Evolutionary conservation across 2,113 vertebrate genomes (phyloP).

Genomic region (Tinamus guttatus): DNA sequence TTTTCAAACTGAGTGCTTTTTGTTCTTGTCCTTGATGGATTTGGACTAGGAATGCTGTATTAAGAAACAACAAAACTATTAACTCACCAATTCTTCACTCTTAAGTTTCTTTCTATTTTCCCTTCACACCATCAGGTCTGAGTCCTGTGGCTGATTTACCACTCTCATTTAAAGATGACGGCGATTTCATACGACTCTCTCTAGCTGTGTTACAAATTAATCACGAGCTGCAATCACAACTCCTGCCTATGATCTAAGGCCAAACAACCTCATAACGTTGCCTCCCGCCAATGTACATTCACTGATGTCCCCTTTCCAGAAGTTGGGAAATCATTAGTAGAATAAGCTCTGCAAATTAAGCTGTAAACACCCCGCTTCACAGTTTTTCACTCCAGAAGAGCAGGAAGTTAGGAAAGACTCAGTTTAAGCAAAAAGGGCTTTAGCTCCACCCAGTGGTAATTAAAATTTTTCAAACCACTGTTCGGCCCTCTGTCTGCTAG

Average conservation of each 20-base stretch:
- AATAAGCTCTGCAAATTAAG: not conserved
- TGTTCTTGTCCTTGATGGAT: not conserved
- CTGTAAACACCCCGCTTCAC: not conserved
- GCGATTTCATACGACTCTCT: not conserved
- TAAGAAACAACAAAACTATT: constrained; percentile 21
- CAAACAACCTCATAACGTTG: not conserved
- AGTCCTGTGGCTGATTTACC: not conserved
- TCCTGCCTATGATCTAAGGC: not conserved
- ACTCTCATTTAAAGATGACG: not conserved
- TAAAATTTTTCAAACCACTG: not conserved
- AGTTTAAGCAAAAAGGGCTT: not conserved
- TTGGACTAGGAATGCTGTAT: not conserved
- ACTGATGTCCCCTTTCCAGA: not conserved
- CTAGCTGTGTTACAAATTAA: not conserved
- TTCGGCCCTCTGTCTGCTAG: not conserved
- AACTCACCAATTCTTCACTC: not conserved
- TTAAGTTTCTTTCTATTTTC: not conserved
- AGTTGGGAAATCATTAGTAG: not conserved
- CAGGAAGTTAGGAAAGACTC: not conserved
- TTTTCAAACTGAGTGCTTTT: constrained; percentile 22
- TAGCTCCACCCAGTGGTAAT: constrained; percentile 49
- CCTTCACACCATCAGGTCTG: not conserved
- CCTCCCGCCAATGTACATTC: not conserved
- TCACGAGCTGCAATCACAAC: not conserved
- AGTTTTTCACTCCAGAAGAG: accelerated